These are phyloP conservation scores for Triplophysa dalaica DNA, from an alignment of 2,113 vertebrate species.

Conservation along the genomic window DNA sequence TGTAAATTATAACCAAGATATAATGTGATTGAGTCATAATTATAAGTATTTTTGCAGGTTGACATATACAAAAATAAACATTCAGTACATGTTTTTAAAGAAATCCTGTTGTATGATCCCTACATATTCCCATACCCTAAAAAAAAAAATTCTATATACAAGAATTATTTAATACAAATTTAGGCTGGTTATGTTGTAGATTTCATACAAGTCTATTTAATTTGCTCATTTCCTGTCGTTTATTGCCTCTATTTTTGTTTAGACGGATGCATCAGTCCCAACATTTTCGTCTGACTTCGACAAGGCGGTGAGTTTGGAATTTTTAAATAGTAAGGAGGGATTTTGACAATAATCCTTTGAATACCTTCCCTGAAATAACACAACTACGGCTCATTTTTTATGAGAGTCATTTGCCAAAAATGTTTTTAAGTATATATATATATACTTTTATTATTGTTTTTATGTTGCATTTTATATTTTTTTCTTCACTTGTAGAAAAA, in stretches of 20 bases:
- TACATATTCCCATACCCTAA: no score
- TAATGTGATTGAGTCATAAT: not conserved
- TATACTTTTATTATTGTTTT: not conserved
- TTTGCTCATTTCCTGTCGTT: conserved; percentile 17
- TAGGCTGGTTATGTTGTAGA: not conserved
- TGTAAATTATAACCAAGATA: no score
- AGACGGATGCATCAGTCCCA: conserved; percentile 73
- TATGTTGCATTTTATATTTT: no score
- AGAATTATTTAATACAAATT: not conserved
- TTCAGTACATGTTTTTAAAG: not conserved
- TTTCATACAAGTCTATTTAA: conserved; percentile 16
- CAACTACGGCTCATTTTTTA: not conserved
- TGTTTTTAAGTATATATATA: not conserved
- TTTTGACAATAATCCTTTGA: conserved; percentile 16
- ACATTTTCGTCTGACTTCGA: conserved; percentile 78
- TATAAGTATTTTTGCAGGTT: no score
- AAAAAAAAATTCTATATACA: not conserved
- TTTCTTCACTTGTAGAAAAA: not conserved
- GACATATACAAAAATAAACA: not conserved
- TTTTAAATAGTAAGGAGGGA: conserved; percentile 12
- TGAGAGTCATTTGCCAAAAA: not conserved
- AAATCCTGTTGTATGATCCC: not conserved
- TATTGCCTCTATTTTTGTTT: conserved; percentile 43
- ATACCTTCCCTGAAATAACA: not conserved
- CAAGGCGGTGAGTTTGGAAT: conserved; percentile 77